Conservation (phyloP, 2,888 invertebrate species). For the Drosophila suboccidentalis region DNA sequence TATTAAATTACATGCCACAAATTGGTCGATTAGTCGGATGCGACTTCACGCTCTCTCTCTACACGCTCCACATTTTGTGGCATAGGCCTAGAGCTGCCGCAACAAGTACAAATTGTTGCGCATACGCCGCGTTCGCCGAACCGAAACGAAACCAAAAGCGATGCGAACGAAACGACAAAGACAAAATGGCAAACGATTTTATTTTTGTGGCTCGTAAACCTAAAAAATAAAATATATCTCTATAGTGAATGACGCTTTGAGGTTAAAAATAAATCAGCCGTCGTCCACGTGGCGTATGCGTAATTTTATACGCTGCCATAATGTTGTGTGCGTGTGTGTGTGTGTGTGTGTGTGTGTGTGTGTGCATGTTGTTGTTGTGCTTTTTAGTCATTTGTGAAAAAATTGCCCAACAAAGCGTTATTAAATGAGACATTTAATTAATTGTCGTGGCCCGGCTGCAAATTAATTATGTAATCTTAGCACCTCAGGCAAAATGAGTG, state of each 20-base stretch:
- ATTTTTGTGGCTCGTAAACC: conserved; percentile 68
- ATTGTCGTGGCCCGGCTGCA: conserved; percentile 71
- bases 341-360: conserved; percentile 20
- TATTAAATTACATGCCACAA: conserved; percentile 76
- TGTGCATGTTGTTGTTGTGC: conserved; percentile 44
- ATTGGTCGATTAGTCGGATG: conserved; percentile 65
- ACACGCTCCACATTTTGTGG: conserved; percentile 31
- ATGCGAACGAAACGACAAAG: conserved; percentile 12
- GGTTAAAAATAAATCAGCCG: conserved; percentile 77
- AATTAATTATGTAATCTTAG: conserved; percentile 82
- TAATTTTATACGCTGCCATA: conserved; percentile 48
- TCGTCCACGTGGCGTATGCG: conserved; percentile 63
- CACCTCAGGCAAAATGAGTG: conserved; percentile 69
- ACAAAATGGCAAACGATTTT: conserved; percentile 40
- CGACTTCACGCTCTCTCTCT: neutral
- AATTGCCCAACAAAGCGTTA: conserved; percentile 79
- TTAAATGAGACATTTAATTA: conserved; percentile 82
- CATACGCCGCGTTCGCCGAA: conserved; percentile 69
- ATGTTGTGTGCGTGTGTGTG: conserved; percentile 15
- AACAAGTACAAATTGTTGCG: conserved; percentile 79
- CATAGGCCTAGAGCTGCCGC: conserved; percentile 47
- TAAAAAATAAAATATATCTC: conserved; percentile 46
- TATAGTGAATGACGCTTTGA: conserved; percentile 76
- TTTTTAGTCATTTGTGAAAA: conserved; percentile 77
- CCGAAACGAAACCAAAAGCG: neutral